A percentile compares a stretch with the other conserved stretches of the same genome.
These are phyloP conservation scores for mouse (Mus musculus) DNA, from an alignment of 2,113 vertebrate genomes.

Conservation along the genomic window DNA sequence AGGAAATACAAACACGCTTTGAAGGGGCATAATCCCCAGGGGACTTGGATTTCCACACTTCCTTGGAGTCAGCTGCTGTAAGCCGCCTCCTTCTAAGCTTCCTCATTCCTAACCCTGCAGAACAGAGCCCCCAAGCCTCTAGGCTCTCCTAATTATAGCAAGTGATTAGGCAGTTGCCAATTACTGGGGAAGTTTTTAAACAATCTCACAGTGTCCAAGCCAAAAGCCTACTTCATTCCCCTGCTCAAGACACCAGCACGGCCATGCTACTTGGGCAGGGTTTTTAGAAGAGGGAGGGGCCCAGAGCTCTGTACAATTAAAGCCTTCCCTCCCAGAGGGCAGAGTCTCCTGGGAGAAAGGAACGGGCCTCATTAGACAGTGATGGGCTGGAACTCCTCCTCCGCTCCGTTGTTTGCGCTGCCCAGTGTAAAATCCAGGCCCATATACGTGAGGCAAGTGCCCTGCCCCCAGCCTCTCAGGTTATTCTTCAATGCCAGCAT, in stretches of 20 bases:
- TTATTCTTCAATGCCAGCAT: not conserved
- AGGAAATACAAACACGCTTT: conserved; percentile 12
- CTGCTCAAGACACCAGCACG: not conserved
- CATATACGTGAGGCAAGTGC: fast-evolving
- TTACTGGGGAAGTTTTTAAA: conserved; percentile 13
- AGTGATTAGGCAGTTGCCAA: conserved; percentile 45
- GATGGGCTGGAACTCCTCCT: not conserved
- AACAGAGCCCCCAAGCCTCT: not conserved
- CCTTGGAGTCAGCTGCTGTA: not conserved
- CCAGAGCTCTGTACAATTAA: not conserved
- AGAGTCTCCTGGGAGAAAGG: not conserved
- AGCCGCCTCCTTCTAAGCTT: not conserved
- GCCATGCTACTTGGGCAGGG: not conserved
- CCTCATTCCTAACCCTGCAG: not conserved
- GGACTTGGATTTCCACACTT: not conserved
- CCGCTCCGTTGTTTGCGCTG: not conserved
- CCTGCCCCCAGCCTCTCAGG: not conserved
- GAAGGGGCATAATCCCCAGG: not conserved
- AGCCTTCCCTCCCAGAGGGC: not conserved
- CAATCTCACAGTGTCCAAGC: not conserved
- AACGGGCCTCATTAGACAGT: not conserved
- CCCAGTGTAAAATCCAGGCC: not conserved
- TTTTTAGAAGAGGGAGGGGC: not conserved
- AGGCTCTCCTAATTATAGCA: conserved; percentile 27
- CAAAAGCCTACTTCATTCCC: not conserved